Percentiles rank a stretch among this genome's conserved stretches.
Conservation (phyloP, 2,113 vertebrate species). For the Chelonoidis abingdonii region DNA sequence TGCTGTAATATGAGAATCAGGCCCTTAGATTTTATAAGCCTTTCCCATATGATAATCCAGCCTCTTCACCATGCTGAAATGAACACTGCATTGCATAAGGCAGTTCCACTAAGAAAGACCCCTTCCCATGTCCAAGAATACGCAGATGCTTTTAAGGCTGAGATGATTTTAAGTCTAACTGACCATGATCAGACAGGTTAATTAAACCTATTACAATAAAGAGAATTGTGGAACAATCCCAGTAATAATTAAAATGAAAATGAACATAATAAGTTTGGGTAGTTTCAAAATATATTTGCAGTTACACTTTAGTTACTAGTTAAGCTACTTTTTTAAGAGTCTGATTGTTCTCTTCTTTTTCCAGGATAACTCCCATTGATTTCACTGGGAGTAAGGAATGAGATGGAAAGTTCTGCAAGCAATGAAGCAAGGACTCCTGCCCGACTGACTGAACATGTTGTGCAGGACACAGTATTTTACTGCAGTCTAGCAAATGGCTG, state of each 20-base stretch:
- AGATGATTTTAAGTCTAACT: neutral
- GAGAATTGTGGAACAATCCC: neutral
- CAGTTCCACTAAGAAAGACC: neutral
- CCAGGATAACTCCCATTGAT: neutral
- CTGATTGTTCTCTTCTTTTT: neutral
- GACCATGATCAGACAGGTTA: neutral
- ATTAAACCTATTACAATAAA: neutral
- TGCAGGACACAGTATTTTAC: neutral
- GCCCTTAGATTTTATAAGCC: neutral
- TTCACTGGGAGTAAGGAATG: neutral
- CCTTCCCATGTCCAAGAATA: neutral
- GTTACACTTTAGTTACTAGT: neutral
- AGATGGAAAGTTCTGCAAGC: neutral
- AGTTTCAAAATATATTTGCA: neutral
- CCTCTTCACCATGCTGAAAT: neutral
- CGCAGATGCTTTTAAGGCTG: neutral
- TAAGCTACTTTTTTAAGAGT: neutral
- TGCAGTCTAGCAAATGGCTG: neutral
- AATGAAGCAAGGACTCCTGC: neutral
- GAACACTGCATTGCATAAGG: neutral
- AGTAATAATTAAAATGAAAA: neutral
- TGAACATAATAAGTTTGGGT: neutral
- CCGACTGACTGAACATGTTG: neutral
- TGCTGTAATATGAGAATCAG: neutral
- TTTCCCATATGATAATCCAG: neutral